Evolutionary conservation across 2,888 invertebrate species (phyloP).

Genomic region (Monopis laevigella): DNA sequence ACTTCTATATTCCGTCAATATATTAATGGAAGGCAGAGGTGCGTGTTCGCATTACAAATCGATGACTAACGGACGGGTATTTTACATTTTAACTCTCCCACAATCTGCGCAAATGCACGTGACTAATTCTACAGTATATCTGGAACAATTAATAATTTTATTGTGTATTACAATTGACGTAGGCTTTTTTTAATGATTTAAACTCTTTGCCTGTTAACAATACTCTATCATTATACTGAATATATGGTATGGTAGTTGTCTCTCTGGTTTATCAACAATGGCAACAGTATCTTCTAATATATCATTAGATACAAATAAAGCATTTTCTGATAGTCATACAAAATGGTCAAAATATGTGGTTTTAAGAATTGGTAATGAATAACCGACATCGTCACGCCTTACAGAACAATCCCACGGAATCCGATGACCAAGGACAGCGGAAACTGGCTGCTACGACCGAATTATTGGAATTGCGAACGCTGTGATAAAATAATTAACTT

Average conservation of each 20-base stretch:
- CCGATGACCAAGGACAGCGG: constrained; percentile 9
- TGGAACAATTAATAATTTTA: no score
- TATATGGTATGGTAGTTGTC: no score
- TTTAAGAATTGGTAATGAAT: constrained; percentile 1
- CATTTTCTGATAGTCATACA: not conserved
- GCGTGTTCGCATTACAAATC: constrained; percentile 49
- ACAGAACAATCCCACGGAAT: constrained; percentile 11
- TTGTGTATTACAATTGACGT: no score
- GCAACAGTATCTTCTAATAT: no score
- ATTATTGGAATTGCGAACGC: constrained; percentile 52
- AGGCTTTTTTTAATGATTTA: no score
- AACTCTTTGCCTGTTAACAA: no score
- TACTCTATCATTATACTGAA: no score
- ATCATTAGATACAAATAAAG: no score
- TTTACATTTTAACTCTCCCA: constrained; percentile 21
- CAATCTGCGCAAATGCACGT: constrained; percentile 18
- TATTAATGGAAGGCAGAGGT: constrained; percentile 34
- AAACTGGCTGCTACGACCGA: constrained; percentile 29
- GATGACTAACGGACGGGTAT: constrained; percentile 39
- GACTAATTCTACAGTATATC: constrained; percentile 24
- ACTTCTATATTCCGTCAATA: constrained; percentile 31
- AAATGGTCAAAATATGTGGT: constrained; percentile 16
- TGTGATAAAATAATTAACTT: constrained; percentile 15
- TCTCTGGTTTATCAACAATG: no score
- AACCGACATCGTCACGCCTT: constrained; percentile 5